Evolutionary conservation across 2,113 vertebrate species (phyloP).

Genomic region (Sardina pilchardus): DNA sequence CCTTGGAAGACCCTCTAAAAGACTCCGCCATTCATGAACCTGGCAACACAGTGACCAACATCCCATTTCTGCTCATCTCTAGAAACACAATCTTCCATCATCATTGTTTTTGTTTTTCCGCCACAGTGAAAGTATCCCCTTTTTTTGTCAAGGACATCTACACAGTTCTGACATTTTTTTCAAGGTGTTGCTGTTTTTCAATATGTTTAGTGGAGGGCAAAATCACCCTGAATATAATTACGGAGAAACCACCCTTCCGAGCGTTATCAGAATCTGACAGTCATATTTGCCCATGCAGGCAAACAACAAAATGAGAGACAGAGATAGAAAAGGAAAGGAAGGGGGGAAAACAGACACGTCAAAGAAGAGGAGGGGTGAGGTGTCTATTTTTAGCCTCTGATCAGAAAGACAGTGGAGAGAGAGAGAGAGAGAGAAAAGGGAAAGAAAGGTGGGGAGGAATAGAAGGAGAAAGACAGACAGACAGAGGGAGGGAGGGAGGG

Average conservation of each 20-base stretch:
- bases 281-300: background rate
- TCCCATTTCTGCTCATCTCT: background rate
- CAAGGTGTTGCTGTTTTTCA: background rate
- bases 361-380: constrained; percentile 18
- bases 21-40: background rate
- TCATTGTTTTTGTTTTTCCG: background rate
- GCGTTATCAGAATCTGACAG: background rate
- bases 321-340: background rate
- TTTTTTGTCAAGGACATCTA: background rate
- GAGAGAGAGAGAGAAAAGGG: background rate
- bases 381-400: constrained; percentile 9
- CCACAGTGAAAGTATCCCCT: background rate
- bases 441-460: background rate
- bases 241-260: background rate
- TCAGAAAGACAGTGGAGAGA: constrained; percentile 17
- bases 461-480: background rate
- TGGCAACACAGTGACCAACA: background rate
- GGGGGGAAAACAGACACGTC: background rate
- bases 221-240: background rate
- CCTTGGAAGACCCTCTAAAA: background rate
- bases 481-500: background rate
- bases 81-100: background rate
- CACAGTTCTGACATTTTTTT: background rate
- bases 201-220: background rate
- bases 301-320: background rate